These are phyloP conservation scores for Pelobates fuscus DNA, from an alignment of 2,113 vertebrate genomes.

Conservation along the genomic window DNA sequence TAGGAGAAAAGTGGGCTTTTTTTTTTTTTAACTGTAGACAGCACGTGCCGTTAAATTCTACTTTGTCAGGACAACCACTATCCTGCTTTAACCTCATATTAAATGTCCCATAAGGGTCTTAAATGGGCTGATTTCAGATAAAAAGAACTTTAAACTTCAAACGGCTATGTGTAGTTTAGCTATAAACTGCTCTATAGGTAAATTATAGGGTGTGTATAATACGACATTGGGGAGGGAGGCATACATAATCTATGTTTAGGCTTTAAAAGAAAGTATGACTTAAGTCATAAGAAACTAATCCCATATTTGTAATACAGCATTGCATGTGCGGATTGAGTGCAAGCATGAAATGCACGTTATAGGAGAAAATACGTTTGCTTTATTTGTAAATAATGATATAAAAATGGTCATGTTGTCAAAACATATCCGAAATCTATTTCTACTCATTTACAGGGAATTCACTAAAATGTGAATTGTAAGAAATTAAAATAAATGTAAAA, in stretches of 20 bases:
- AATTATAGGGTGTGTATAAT: conserved; percentile 53
- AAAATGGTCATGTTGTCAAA: too few species aligned
- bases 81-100: neutral
- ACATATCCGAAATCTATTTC: too few species aligned
- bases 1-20: conserved; percentile 54
- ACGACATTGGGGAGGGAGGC: conserved; percentile 1
- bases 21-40: conserved; percentile 89
- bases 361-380: too few species aligned
- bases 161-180: conserved; percentile 52
- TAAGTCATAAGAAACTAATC: too few species aligned
- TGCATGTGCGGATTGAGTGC: too few species aligned
- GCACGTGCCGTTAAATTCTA: conserved; percentile 79
- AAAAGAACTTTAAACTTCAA: conserved; percentile 51
- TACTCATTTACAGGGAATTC: too few species aligned
- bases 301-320: too few species aligned
- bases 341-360: too few species aligned
- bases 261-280: neutral
- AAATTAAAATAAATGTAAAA: too few species aligned
- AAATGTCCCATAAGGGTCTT: conserved; percentile 47
- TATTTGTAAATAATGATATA: too few species aligned
- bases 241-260: neutral
- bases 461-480: too few species aligned
- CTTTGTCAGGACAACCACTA: conserved; percentile 45
- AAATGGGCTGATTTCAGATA: conserved; percentile 57
- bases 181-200: conserved; percentile 54